Percentiles rank a stretch among this genome's conserved stretches.
phyloP scores from a whole-genome alignment of 2,888 invertebrate species.

The Nebria brevicollis region DNA sequence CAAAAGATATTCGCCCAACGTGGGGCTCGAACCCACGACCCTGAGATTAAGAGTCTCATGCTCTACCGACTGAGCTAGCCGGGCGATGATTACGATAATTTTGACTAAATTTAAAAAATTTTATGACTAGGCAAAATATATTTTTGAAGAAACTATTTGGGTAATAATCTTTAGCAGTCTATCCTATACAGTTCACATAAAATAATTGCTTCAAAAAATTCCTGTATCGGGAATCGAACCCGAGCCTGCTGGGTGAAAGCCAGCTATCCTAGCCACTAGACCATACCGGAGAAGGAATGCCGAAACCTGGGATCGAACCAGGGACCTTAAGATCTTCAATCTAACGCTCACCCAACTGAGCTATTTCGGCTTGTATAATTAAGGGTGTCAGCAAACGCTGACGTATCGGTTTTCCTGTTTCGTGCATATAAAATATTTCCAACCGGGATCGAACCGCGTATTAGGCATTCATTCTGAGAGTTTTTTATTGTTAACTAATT shows the following conservation, averaged over 20 bases:
- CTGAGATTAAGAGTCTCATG: conserved; percentile 73
- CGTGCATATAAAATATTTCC: conserved; percentile 68
- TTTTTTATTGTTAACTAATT: no score
- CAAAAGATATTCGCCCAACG: conserved; percentile 64
- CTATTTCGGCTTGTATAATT: conserved; percentile 71
- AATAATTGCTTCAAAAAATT: no score
- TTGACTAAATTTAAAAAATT: no score
- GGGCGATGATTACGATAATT: conserved; percentile 47
- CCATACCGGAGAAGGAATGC: conserved; percentile 69
- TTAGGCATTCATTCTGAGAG: no score
- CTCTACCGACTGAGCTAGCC: conserved; percentile 60
- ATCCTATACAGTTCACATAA: no score
- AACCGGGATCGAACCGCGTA: conserved; percentile 68
- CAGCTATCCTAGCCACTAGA: conserved; percentile 72
- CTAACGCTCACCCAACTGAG: conserved; percentile 85
- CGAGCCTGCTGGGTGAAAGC: no score
- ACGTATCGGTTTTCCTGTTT: no score
- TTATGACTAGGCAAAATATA: no score
- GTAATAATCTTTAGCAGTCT: no score
- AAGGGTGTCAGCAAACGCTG: no score
- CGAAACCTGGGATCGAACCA: conserved; percentile 80
- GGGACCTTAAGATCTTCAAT: conserved; percentile 81
- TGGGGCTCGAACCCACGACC: conserved; percentile 74
- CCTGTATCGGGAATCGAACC: no score
- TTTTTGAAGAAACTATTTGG: no score